Base-by-base conservation (phyloP, 2,888 invertebrate species). In the Drosophila macrospina region DNA sequence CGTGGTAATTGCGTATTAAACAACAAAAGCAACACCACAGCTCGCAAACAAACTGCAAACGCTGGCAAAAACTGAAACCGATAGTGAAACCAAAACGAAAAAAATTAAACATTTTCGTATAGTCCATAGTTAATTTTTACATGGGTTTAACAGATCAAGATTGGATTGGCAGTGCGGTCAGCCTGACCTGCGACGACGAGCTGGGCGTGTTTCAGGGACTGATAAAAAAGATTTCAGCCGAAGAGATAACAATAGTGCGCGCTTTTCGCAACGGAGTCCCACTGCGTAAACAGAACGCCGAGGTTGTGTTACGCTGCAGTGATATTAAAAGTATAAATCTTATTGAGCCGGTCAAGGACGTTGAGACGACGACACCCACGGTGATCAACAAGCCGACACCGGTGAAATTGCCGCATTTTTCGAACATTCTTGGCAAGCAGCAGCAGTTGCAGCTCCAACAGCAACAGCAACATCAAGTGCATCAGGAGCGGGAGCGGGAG, bases 201-300 rank as follows among this genome's bases (percentile, higher is more conserved):
- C 91, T 96, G 70, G 97, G 97, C 48, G 95, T 95, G 68, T 98
- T 96, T 90, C 97, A 98, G 92, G 92, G 94, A 34, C 93, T 94
- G 45, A 97, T 98, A 71, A 92, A 94, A 59, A 94, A 94, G 83
- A 95, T 97, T 26, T 96, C 96, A 85, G 94, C 94, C 52, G 93
- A 93, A 44, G 94, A 94, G 50, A 94, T 98, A 73, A 96, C 96
- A 1, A 94, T 98, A 63, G 94, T 94, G 8, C 95, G 96, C 90
- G 95, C 96, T 11, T 97, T 97, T 91, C 94, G 96, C 74, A 97
- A 98, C 93, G 98, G 98, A 85, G 90, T 92, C 0, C 92, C 92
- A 20, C 77, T 92, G 57, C 89, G 91, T 54, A 90, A 94, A 89
- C 93, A 94, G 72, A 93, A 94, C 52, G 93, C 93, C 24, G 93